Conservation (phyloP, 1,140 invertebrate genomes). For the Zaprionus nigranus region DNA sequence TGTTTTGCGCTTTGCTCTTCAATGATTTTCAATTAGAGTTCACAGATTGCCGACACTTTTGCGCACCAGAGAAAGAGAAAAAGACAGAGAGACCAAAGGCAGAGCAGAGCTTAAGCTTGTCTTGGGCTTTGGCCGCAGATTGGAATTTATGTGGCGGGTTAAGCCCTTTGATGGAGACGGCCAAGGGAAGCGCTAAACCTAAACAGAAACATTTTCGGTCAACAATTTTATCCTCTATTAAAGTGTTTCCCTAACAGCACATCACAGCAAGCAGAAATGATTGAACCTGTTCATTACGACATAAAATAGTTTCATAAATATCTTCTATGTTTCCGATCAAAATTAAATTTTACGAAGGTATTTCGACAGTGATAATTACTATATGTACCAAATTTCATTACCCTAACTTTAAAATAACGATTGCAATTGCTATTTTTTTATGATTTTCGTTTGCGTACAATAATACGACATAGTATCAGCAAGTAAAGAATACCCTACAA, state of each 20-base stretch:
- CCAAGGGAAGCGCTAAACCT: background rate
- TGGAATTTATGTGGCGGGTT: slow-evolving; percentile 48
- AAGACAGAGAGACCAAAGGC: slow-evolving; percentile 12
- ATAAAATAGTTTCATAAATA: no score
- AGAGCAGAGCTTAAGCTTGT: slow-evolving; percentile 40
- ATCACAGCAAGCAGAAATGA: no score
- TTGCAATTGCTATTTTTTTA: no score
- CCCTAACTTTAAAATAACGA: no score
- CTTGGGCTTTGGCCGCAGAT: slow-evolving; percentile 29
- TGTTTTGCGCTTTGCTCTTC: slow-evolving; percentile 62
- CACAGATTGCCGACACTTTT: slow-evolving; percentile 57
- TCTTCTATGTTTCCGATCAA: no score
- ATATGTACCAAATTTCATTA: no score
- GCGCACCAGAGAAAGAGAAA: background rate
- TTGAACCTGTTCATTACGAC: no score
- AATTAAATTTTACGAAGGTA: no score
- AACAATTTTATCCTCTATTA: background rate
- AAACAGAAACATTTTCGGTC: background rate
- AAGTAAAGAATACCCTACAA: no score
- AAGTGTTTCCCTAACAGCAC: background rate
- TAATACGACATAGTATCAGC: no score
- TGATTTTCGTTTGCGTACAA: no score
- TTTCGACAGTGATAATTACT: no score
- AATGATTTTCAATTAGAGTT: slow-evolving; percentile 81
- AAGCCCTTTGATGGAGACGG: slow-evolving; percentile 43